Evolutionary conservation across 1,140 invertebrate genomes (phyloP), one percentile per base, ranked within the genome.

Genomic region (Nylanderia fulva): DNA sequence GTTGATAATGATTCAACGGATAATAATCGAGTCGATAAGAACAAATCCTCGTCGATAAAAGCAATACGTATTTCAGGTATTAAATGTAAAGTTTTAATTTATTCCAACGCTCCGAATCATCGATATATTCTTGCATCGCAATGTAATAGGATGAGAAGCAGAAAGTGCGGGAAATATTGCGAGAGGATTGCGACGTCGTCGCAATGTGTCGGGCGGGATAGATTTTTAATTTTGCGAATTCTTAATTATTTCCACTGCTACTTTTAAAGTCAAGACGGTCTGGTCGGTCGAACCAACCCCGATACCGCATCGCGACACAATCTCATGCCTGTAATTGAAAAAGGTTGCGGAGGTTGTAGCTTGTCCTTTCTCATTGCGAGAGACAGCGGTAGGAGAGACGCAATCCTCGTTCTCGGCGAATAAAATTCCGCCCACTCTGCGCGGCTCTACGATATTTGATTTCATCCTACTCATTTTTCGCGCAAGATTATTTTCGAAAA

Each of bases 171-270:
- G 24, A 69, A 33, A 45, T 48, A 48, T 69, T 54, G 61, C 61
- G 77, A 79, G 56, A 89, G 68, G 60, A 85, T 82, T 63, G 84
- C 66, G 60, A 88, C 63, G 42, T 72, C 36, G 82, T 45, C 39
- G 85, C 33, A 42, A 80, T 72, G 64, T 77, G 63, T 75, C 68
- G 75, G 58, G 45, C 61, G 75, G 80, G 61, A 92, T 91, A 91
- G 88, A 91, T 87, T 91, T 91, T 90, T 91, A 91, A 92, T 92
- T 92, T 92, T 84, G 76, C 72, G 86, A 89, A 87, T 90, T 89
- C 21, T 89, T 92, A 91, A 90, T 90, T 91, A 92, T 90, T 89
- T 85, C 72, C 87, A 52, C 11, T 48, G 84, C 80, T 85, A 91
- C 86, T 91, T 91, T 91, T 87, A 90, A 90, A 90, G 84, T 71